Evolutionary conservation across 2,888 invertebrate genomes (phyloP), one percentile per base, ranked within the genome.

Genomic region (Crematogaster levior): DNA sequence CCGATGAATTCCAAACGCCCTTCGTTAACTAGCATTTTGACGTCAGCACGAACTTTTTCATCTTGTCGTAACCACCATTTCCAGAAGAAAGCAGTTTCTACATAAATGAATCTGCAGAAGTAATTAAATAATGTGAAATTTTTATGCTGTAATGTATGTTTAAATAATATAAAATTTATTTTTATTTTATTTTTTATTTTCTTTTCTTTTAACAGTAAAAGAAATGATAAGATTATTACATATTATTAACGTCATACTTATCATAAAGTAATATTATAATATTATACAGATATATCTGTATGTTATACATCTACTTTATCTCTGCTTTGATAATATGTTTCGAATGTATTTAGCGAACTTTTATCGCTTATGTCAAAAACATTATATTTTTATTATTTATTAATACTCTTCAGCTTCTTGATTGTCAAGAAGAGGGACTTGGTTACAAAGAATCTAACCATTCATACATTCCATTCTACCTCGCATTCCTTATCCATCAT

Each of bases 11-110:
- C 97, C 43, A 98, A 94, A 84, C 97, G 96, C 0, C 98, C 98
- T 86, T 96, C 95, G 0, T 96, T 95, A 0, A 98, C 97, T 43
- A 98, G 95, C 9, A 95, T 94, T 81, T 95, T 96, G 27, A 93
- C 90, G 3, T 96, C 93, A 21, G 96, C 94, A 86, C 96, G 95
- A 0, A 95, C 94, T 0, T 93, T 93, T 0, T 96, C 95, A 5
- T 95, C 93, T 92, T 98, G 98, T 0, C 86, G 84, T 43, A 87
- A 70, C 97, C 97, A 98, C 97, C 97, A 98, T 91, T 97, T 97
- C 95, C 97, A 97, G 93, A 98, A 97, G 95, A 97, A 98, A 0
- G 98, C 97, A 0, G 98, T 97, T 92, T 98, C 98, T 1, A 98
- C 98, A 92, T 98, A 98, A 73, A 98, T 98, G 92, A 99, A 98